Percentiles rank a stretch among this genome's conserved stretches.
These are phyloP conservation scores for Molossus alvarezi DNA, from an alignment of 2,797 vertebrate genomes.

Conservation along the genomic window DNA sequence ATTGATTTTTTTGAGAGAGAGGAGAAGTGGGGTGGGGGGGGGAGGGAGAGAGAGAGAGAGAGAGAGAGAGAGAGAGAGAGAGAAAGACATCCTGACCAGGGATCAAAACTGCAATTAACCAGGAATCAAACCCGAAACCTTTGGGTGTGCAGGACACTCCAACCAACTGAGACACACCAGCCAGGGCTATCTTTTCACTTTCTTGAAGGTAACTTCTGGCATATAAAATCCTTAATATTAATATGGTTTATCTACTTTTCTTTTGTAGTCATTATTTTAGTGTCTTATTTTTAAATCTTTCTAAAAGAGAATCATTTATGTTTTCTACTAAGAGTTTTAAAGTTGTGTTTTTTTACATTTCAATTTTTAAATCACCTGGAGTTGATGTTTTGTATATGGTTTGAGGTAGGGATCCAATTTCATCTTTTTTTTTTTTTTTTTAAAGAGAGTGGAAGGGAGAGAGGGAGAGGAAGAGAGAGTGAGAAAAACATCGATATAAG, in stretches of 20 bases:
- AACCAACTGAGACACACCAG: no score
- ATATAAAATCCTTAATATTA: conserved; percentile 61
- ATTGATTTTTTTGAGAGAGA: no score
- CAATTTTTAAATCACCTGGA: conserved; percentile 55
- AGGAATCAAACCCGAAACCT: no score
- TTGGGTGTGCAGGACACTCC: no score
- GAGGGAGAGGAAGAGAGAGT: no score
- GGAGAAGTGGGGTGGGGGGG: no score
- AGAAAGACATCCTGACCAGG: no score
- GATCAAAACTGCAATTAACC: no score
- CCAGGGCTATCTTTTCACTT: neutral
- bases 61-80: no score
- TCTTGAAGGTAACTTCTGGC: conserved; percentile 44
- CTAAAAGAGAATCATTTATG: conserved; percentile 52
- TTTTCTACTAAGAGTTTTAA: neutral
- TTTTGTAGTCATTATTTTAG: conserved; percentile 42
- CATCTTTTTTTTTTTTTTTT: neutral
- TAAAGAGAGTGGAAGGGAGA: no score
- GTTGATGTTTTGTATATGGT: conserved; percentile 26
- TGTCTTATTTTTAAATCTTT: conserved; percentile 63
- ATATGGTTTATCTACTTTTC: conserved; percentile 41
- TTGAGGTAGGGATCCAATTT: conserved; percentile 47
- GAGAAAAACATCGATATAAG: no score
- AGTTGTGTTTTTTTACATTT: conserved; percentile 59
- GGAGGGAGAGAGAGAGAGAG: no score